These are phyloP conservation scores for Hydrozoanthus tunicans DNA, from an alignment of 64 coral and sea anemone species.

Conservation along the genomic window DNA sequence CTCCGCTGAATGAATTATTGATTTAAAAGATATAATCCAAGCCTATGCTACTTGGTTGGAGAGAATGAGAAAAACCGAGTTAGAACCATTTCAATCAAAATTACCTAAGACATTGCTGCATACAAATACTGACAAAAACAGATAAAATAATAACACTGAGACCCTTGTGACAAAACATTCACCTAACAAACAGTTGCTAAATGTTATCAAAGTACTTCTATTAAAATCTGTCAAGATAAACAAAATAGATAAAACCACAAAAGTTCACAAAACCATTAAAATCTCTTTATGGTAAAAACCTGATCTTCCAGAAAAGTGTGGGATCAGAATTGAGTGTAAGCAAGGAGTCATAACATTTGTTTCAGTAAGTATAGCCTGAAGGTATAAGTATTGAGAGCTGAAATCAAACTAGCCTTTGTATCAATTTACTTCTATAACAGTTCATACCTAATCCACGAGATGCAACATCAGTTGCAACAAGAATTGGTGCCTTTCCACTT, in stretches of 20 bases:
- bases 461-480: slow-evolving; percentile 99
- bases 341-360: no score
- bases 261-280: no score
- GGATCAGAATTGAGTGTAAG: no score
- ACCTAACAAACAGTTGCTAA: no score
- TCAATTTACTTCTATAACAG: background rate
- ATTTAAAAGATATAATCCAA: slow-evolving; percentile 34
- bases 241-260: no score
- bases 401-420: background rate
- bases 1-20: slow-evolving; percentile 43
- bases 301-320: no score
- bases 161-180: background rate
- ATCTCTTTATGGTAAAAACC: no score
- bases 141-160: background rate
- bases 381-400: no score
- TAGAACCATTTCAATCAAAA: slow-evolving; percentile 47
- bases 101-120: background rate
- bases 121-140: background rate
- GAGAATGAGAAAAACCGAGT: slow-evolving; percentile 42
- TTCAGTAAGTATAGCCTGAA: no score
- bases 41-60: slow-evolving; percentile 58
- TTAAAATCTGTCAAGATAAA: no score
- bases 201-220: no score
- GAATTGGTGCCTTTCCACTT: slow-evolving; percentile 92
- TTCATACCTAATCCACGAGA: slow-evolving; percentile 95